Base-by-base conservation (phyloP, 2,797 vertebrate genomes). In the Enteromius treurensis region DNA sequence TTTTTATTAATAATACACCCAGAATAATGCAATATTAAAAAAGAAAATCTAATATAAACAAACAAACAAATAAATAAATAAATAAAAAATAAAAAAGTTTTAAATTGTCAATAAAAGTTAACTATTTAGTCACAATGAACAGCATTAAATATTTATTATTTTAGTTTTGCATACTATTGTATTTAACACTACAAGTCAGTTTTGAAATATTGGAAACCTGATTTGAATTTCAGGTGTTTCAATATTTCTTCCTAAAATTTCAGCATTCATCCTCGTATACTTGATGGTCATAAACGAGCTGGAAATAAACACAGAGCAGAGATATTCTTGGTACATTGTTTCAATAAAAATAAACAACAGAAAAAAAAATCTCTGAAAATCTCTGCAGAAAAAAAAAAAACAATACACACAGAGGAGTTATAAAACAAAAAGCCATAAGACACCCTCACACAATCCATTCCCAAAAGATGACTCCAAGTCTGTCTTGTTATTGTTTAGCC, bases 401-500 rank as follows among this genome's bases (percentile, higher is more conserved):
- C 29, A 79, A 84, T 47, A 71, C 60, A 85, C 83, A 86, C 86
- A 86, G 14, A 75, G 68, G 40, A 21, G 58, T 37, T 34, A 62
- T 80, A 79, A 82, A 76, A 82, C 49, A 60, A 79, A 65, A 11
- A 45, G 51, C 79, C 21, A 68, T 45, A 55, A 64, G 49, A 60
- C 76, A 78, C n/a, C 47, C 49, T 77, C 77, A 76, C 55, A 70
- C 83, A 83, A 60, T 74, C 29, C 73, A 62, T 84, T 83, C 82
- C 75, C 82, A 37, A 78, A 71, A 71, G 82, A 78, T 11, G 53
- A 71, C 79, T 78, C 88, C 82, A 91, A 81, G 80, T 82, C 81
- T 68, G 40, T 77, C 64, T 58, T 49, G 88, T 90, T 90, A 91
- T 90, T 90, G 91, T 84, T 69, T 70, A 65, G 82, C 75, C 82